Percentiles rank a stretch among this genome's conserved stretches.
Evolutionary conservation across 2,888 invertebrate species (phyloP).

Genomic region (Cryptophagus acutangulus): DNA sequence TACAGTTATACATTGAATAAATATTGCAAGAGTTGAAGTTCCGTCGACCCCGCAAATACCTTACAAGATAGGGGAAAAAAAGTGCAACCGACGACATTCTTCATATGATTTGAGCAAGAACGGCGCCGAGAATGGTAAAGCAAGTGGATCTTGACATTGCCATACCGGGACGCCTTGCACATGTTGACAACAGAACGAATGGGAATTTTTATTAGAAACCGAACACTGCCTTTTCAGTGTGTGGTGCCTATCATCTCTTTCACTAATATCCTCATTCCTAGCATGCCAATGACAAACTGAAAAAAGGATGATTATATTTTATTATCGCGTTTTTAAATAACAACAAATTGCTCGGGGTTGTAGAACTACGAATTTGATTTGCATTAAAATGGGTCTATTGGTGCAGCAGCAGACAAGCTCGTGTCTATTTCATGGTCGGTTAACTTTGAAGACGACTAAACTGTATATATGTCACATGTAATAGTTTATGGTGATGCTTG

Average conservation of each 20-base stretch:
- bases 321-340: no score
- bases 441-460: no score
- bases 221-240: slow-evolving; percentile 20
- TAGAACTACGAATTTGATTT: no score
- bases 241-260: not conserved
- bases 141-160: slow-evolving; percentile 29
- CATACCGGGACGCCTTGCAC: slow-evolving; percentile 24
- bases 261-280: slow-evolving; percentile 21
- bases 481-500: no score
- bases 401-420: no score
- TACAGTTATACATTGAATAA: no score
- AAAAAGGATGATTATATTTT: slow-evolving; percentile 3
- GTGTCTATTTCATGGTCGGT: no score
- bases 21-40: no score
- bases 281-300: slow-evolving; percentile 9
- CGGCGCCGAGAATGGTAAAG: slow-evolving; percentile 32
- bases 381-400: no score
- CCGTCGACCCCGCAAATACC: slow-evolving; percentile 4
- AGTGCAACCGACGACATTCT: slow-evolving; percentile 7
- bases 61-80: not conserved
- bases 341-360: no score
- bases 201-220: slow-evolving; percentile 30
- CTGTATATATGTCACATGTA: no score
- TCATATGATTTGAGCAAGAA: slow-evolving; percentile 13
- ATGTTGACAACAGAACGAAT: slow-evolving; percentile 21